Evolutionary conservation across 2,797 vertebrate genomes (phyloP).

Genomic region (Pseudomugil gertrudae): DNA sequence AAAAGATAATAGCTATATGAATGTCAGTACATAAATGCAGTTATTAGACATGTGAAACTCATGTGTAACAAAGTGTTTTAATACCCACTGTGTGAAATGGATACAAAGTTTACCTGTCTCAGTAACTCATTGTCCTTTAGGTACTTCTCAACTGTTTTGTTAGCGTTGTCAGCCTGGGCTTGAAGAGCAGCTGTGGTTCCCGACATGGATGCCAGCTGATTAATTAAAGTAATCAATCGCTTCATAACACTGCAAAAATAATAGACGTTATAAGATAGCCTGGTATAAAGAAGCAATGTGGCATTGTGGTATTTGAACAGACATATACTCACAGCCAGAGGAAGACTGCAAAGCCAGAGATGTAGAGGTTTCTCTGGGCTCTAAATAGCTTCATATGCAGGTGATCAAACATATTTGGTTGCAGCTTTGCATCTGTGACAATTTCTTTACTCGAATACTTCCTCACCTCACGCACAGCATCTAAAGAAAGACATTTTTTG

Average conservation of each 20-base stretch:
- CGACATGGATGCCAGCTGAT: conserved; percentile 86
- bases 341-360: conserved; percentile 94
- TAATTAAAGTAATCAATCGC: conserved; percentile 90
- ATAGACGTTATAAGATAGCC: neutral
- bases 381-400: conserved; percentile 96
- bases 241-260: conserved; percentile 80
- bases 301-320: neutral
- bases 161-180: conserved; percentile 85
- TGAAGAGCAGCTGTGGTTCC: conserved; percentile 82
- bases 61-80: too few species aligned
- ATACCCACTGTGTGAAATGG: too few species aligned
- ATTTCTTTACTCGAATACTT: conserved; percentile 85
- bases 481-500: conserved; percentile 62
- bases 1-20: conserved; percentile 10
- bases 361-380: conserved; percentile 94
- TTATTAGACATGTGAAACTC: too few species aligned
- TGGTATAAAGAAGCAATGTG: neutral
- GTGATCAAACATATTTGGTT: conserved; percentile 84
- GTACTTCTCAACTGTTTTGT: conserved; percentile 86
- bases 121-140: conserved; percentile 89
- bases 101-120: conserved; percentile 80
- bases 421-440: conserved; percentile 66
- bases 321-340: conserved; percentile 92
- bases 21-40: neutral
- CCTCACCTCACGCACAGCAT: conserved; percentile 91